Conservation (phyloP, 2,797 vertebrate genomes). For the Hylomyscus alleni region DNA sequence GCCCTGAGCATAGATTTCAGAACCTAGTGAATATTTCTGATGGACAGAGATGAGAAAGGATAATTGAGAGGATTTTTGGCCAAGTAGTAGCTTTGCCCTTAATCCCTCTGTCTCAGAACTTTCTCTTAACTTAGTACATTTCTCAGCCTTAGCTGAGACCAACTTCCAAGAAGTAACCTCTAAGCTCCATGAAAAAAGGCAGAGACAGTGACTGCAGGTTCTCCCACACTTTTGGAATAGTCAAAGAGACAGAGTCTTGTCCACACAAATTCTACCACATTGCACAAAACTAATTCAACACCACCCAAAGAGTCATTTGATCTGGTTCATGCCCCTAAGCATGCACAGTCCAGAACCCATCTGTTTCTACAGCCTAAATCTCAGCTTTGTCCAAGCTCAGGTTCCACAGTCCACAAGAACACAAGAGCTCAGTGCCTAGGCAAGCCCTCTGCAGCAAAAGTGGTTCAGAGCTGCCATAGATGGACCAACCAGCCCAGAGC, state of each 20-base stretch:
- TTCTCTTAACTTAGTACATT: not conserved
- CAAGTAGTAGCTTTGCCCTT: not conserved
- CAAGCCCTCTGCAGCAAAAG: not conserved
- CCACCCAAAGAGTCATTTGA: not conserved
- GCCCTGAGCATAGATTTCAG: not conserved
- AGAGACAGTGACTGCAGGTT: not conserved
- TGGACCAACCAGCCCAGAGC: not conserved
- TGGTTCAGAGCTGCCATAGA: not conserved
- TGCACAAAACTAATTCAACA: not conserved
- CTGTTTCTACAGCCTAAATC: not conserved
- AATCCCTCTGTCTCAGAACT: not conserved
- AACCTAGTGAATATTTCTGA: not conserved
- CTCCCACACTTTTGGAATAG: not conserved
- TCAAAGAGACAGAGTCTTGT: not conserved
- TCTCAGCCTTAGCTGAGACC: not conserved
- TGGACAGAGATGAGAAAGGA: not conserved
- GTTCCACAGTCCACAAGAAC: not conserved
- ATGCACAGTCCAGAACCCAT: not conserved
- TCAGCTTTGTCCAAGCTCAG: not conserved
- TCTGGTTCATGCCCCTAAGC: not conserved
- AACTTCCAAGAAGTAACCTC: not conserved
- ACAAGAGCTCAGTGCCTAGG: not conserved
- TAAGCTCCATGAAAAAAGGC: not conserved
- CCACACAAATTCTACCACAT: not conserved
- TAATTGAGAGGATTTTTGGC: not conserved